These are phyloP conservation scores for Mus musculus DNA, from an alignment of 2,113 vertebrate genomes.

Conservation along the genomic window GRCm39 chr10:41078501-41079000, in stretches of 20 bases:
- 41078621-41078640: background rate
- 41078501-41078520: background rate
- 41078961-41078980: background rate
- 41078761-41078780: background rate
- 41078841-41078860: background rate
- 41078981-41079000: background rate
- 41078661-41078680: background rate
- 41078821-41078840: background rate
- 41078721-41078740: background rate
- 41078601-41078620: background rate
- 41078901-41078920: background rate
- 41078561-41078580: background rate
- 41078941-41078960: background rate
- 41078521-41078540: background rate
- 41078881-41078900: background rate
- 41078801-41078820: background rate
- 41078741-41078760: too few species aligned
- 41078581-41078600: background rate
- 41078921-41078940: background rate
- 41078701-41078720: background rate
- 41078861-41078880: background rate
- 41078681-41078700: background rate
- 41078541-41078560: background rate
- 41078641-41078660: background rate
- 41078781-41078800: background rate